Evolutionary conservation across 1,140 invertebrate genomes (phyloP), one percentile per base, ranked within the genome.

Genomic region (Lordiphosa stackelbergi): DNA sequence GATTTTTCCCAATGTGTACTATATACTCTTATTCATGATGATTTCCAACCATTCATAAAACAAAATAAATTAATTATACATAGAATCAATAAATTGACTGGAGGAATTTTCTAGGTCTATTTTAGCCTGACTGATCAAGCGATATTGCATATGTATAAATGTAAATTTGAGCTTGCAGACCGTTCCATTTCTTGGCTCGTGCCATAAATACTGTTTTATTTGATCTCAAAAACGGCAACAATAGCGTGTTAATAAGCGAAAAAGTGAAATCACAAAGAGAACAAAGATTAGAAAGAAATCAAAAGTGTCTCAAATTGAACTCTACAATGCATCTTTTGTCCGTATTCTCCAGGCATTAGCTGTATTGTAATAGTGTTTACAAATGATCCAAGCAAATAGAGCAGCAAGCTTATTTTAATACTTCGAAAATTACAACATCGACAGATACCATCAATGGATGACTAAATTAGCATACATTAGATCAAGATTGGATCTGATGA

Each of bases 241-340:
- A 34, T 12, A 22, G 24, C 24, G 5, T 9, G 3, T 46, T 11
- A 11, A 38, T 37, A 34, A 5, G 31, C 13, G 47, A 16, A 36
- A 49, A 34, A 51, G 36, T 37, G 34, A 51, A 51, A 51, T 36
- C 48, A 51, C 12, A 51, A 51, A 37, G 11, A 37, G 19, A 16
- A 37, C 48, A 37, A 37, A 37, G 13, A 10, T n/a, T 37, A 12
- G 35, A 37, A 31, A 37, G 48, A 37, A 51, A 37, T 36, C 36
- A 51, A 37, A 38, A 37, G 36, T 51, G 48, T 37, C 13, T 19
- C 9, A 46, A 13, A 34, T 46, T 28, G 10, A 28, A 28, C 24
- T 13, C 6, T 13, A 12, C 7, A 46, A 46, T 31, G 28, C 28
- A 12, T 31, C 28, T 8, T 9, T 8, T 16, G 3, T 11, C 12